These are phyloP conservation scores for Malthinus seriepunctatus DNA, from an alignment of 2,888 invertebrate genomes.

Conservation along the genomic window DNA sequence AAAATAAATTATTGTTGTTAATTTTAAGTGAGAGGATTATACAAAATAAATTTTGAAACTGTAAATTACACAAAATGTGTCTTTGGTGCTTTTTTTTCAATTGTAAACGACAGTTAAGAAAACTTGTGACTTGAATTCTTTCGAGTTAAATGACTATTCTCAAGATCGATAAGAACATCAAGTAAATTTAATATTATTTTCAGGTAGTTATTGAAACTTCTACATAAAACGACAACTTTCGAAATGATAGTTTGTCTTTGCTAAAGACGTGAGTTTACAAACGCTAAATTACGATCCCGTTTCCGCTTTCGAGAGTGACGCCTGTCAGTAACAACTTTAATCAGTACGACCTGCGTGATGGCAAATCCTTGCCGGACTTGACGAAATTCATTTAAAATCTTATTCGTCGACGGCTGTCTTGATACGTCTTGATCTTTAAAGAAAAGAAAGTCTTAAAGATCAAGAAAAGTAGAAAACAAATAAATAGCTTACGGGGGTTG, in stretches of 20 bases:
- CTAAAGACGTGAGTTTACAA: conserved; percentile 36
- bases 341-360: conserved; percentile 38
- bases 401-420: conserved; percentile 35
- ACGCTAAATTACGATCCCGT: conserved; percentile 41
- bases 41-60: neutral
- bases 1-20: no score
- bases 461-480: no score
- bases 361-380: conserved; percentile 36
- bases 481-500: no score
- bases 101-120: conserved; percentile 6
- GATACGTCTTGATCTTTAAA: conserved; percentile 27
- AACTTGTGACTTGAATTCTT: conserved; percentile 7
- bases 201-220: conserved; percentile 22
- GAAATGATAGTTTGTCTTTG: conserved; percentile 42
- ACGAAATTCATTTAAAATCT: conserved; percentile 27
- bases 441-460: no score
- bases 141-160: conserved; percentile 3
- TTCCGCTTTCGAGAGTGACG: conserved; percentile 38
- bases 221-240: conserved; percentile 34
- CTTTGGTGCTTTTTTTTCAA: conserved; percentile 5
- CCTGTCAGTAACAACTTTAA: conserved; percentile 41
- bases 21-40: no score
- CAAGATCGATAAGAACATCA: conserved; percentile 8
- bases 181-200: conserved; percentile 17
- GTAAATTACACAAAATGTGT: conserved; percentile 5